A percentile compares a stretch with the other conserved stretches of the same genome.
Conservation (phyloP, 2,797 vertebrate species). For the Apodemus agrarius region DNA sequence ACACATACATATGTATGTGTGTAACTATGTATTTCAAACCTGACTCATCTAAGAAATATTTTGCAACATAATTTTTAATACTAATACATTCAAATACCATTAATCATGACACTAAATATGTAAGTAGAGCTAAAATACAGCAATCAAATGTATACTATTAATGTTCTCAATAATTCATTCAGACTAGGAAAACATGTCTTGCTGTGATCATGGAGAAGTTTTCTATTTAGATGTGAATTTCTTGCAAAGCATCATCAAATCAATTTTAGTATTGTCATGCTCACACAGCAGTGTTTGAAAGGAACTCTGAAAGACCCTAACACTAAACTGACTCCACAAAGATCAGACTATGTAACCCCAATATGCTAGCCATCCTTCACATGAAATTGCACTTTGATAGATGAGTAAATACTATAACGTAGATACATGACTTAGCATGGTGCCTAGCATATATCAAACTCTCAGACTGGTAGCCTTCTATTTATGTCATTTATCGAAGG, state of each 20-base stretch:
- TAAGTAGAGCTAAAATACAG: not conserved
- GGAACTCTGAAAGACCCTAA: not conserved
- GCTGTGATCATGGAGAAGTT: not conserved
- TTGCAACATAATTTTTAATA: not conserved
- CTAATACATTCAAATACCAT: not conserved
- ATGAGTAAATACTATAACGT: not conserved
- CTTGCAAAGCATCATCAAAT: not conserved
- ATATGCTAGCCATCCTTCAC: not conserved
- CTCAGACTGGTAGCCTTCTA: not conserved
- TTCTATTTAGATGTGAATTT: not conserved
- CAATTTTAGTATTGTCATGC: not conserved
- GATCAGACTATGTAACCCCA: not conserved
- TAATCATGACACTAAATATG: not conserved
- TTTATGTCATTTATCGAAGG: not conserved
- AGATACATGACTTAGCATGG: not conserved
- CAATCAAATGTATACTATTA: not conserved
- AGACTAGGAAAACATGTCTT: not conserved
- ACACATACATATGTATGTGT: not conserved
- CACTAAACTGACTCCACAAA: not conserved
- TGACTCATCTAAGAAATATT: not conserved
- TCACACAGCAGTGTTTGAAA: not conserved
- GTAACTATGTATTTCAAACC: conserved; percentile 21
- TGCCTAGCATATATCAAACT: not conserved
- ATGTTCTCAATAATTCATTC: not conserved
- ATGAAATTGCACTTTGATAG: not conserved